phyloP scores from a whole-genome alignment of 2,797 vertebrate species.

The Psittacula echo region DNA sequence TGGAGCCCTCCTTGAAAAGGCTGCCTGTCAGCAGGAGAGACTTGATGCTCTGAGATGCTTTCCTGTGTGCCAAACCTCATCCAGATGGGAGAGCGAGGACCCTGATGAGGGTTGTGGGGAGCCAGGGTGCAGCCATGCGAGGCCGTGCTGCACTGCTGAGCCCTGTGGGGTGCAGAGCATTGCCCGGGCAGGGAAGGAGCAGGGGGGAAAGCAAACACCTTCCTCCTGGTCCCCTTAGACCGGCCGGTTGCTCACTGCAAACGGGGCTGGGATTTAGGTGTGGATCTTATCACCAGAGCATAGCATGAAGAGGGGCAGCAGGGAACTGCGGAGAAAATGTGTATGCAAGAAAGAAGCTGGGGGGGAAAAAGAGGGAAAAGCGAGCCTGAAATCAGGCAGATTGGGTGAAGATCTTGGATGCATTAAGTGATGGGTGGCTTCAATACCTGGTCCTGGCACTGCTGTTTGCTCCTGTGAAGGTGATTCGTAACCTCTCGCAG shows the following conservation, averaged over 20 bases:
- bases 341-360: not conserved
- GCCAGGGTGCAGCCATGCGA: not conserved
- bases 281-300: fast-evolving
- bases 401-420: not conserved
- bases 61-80: not conserved
- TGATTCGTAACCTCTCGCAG: not conserved
- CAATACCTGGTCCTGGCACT: not conserved
- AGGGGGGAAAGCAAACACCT: not conserved
- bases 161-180: not conserved
- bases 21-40: constrained; percentile 44
- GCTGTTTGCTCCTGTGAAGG: not conserved
- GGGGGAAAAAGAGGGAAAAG: not conserved
- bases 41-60: not conserved
- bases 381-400: not conserved
- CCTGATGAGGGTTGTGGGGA: not conserved
- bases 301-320: not conserved
- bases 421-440: not conserved
- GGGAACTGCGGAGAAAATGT: not conserved
- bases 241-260: fast-evolving
- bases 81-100: not conserved
- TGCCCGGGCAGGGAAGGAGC: fast-evolving
- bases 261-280: not conserved
- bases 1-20: constrained; percentile 21
- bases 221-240: fast-evolving
- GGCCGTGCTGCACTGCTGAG: not conserved